Base-by-base conservation (phyloP, 2,797 vertebrate species). In the Ispidina lecontei region DNA sequence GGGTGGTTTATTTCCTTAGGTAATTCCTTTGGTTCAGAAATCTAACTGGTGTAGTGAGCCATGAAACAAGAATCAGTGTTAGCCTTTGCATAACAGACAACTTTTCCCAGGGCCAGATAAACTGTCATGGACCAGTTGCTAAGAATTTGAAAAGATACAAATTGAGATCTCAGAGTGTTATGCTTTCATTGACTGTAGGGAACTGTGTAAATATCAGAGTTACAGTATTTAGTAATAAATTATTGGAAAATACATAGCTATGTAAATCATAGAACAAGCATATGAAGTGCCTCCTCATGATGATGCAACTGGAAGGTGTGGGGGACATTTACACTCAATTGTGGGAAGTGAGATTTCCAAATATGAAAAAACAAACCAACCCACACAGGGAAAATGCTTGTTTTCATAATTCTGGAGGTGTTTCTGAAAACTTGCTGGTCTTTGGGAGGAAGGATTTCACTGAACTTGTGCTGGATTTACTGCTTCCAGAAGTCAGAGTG, bases 261-360 rank as follows among this genome's bases (percentile, higher is more conserved):
- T 39, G 21, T 69, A 78, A 78, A 29, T 87, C 26, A 22, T 80
- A 72, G 70, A 90, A 39, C 72, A 90, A 85, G 37, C 43, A 44
- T 70, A 56, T 37, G 43, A 89, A 97, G 95, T 93, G 89, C 87
- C 94, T 96, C 92, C 88, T 97, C 70, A 91, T 26, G 25, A 52
- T 77, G 29, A 41, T 84, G 54, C 71, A 37, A 49, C 47, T 92
- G 72, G 60, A 93, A 82, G 26, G 29, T 52, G 23, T n/a, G 76
- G 18, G 39, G 29, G 23, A 65, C 37, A 15, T 31, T 52, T 70
- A 47, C 63, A 60, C 52, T 63, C 37, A 26, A 6, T 54, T 58
- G 56, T 47, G 62, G 52, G 20, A 89, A 81, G 9, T 60, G 70
- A 78, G 46, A 56, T 82, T 79, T 91, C 41, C 64, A 76, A 41